Conservation (phyloP, 2,113 vertebrate genomes). For the Vulpes vulpes region DNA sequence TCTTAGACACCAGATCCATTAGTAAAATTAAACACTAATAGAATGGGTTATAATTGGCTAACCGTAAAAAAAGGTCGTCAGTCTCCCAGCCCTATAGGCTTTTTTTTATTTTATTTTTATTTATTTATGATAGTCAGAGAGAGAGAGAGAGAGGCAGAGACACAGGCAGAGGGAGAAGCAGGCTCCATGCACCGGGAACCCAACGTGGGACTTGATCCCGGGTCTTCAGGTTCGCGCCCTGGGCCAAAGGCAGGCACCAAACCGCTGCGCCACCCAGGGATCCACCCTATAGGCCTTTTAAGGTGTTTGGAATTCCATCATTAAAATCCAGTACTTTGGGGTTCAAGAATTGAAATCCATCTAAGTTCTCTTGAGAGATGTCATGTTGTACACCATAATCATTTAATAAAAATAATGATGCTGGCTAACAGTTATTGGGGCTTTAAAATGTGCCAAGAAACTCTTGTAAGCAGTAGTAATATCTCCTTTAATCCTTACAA, state of each 20-base stretch:
- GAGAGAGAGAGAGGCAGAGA: too few relatives aligned
- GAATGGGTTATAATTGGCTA: not conserved
- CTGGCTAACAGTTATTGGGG: slow-evolving; percentile 48
- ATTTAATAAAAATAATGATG: slow-evolving; percentile 74
- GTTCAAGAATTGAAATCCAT: slow-evolving; percentile 47
- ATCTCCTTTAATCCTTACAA: slow-evolving; percentile 70
- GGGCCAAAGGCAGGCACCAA: too few relatives aligned
- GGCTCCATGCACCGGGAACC: too few relatives aligned
- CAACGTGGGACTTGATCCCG: too few relatives aligned
- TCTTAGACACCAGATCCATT: not conserved
- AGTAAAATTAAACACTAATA: not conserved
- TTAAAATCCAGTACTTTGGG: not conserved
- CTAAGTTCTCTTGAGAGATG: slow-evolving; percentile 27
- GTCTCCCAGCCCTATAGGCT: not conserved
- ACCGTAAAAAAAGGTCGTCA: not conserved
- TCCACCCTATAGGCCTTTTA: not conserved
- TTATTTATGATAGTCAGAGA: too few relatives aligned
- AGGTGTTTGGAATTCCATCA: not conserved
- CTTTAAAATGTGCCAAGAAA: slow-evolving; percentile 54
- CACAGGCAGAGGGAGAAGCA: too few relatives aligned
- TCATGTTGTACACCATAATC: slow-evolving; percentile 51
- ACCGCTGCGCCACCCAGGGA: too few relatives aligned
- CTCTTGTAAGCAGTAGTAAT: slow-evolving; percentile 57
- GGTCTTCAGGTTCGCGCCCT: too few relatives aligned
- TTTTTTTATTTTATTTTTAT: not conserved